A percentile compares a stretch with the other conserved stretches of the same genome.
phyloP scores from a whole-genome alignment of 2,113 vertebrate genomes.

The Pipa parva region DNA sequence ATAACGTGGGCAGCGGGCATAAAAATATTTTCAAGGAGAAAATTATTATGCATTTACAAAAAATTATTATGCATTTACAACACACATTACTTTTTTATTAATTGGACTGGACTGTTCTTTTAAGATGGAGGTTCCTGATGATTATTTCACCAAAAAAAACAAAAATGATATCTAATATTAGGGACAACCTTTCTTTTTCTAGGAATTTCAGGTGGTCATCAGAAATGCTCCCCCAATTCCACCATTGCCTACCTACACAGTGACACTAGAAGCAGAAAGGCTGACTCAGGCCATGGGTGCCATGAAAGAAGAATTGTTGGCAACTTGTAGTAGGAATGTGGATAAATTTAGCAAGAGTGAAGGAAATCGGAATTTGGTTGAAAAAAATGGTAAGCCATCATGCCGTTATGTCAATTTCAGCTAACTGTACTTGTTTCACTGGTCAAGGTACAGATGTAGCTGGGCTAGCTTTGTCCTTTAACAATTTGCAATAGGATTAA shows the following conservation, averaged over 20 bases:
- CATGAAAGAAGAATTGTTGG: conserved; percentile 67
- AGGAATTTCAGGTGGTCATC: conserved; percentile 72
- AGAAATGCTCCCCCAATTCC: conserved; percentile 66
- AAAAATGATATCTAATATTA: background rate
- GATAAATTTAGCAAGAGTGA: conserved; percentile 73
- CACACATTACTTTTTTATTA: no score
- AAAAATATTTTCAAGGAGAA: no score
- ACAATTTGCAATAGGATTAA: no score
- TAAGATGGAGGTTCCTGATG: no score
- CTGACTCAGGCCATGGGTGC: conserved; percentile 66
- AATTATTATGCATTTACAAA: no score
- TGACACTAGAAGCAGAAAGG: conserved; percentile 69
- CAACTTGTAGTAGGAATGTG: conserved; percentile 67
- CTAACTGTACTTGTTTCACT: no score
- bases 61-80: no score
- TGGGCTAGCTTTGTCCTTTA: no score
- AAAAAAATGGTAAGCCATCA: conserved; percentile 63
- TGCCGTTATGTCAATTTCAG: no score
- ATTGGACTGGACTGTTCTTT: no score
- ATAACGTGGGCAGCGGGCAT: no score
- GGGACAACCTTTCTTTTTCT: background rate
- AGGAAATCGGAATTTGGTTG: conserved; percentile 66
- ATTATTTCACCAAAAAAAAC: background rate
- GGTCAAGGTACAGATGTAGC: no score
- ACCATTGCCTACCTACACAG: conserved; percentile 66